Evolutionary conservation across 2,888 invertebrate genomes (phyloP), one percentile per base, ranked within the genome.

Genomic region (Troilus luridus): DNA sequence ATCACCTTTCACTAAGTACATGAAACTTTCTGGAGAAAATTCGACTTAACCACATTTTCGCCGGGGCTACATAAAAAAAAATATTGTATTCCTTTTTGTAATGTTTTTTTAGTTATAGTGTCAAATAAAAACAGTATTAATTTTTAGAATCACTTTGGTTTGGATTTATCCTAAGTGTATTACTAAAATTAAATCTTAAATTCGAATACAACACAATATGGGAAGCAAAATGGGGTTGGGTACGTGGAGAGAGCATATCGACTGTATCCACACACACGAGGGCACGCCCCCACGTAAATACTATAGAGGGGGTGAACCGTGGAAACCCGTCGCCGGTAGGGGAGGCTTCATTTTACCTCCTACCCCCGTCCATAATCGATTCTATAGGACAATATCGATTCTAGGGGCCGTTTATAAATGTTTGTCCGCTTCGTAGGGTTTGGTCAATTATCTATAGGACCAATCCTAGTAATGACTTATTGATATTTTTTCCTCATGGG

Each of bases 231-330:
- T 67, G 67, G 67, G 24, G 67, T 67, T 24, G 24, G 24, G 81
- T 81, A 21, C 24, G 85, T 21, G 85, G 27, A 12, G 72, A 24
- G 85, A n/a, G 41, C 85, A 85, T 85, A 85, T 85, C 85, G 85
- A 85, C 56, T 85, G 85, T 85, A 85, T 85, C 85, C 85, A 85
- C 56, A 56, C 85, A 67, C 19, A 6, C 27, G 19, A 58, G 56
- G 85, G 21, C 85, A 54, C 85, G 85, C 85, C 85, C 85, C 56
- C 85, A 85, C 85, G 56, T 77, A 77, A 77, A 77, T 77, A 77
- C 72, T 41, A 77, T 41, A 56, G 56, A 58, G 85, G 56, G 85
- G 85, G 85, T 85, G 85, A 58, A 56, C 85, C 85, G 56, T 85
- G 85, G 56, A 85, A 85, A 85, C 56, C 56, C 85, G 56, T 58